Conservation (phyloP, 2,113 vertebrate species). For the Pelecanoides urinatrix region DNA sequence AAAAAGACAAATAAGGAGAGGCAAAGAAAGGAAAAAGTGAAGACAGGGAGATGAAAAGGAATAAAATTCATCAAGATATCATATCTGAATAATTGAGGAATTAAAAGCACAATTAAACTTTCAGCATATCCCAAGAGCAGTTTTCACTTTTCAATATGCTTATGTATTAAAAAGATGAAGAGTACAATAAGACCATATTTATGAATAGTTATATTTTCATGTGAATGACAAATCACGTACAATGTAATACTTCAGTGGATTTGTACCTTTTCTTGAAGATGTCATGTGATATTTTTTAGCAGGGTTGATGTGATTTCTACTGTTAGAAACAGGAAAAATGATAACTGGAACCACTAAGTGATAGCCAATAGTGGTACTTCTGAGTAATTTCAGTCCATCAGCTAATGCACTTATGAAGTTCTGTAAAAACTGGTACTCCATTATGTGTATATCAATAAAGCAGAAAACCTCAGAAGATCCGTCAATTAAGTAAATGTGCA, state of each 20-base stretch:
- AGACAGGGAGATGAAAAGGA: neutral
- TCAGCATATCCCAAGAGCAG: rapidly evolving
- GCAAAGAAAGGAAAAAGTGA: neutral
- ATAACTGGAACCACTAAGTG: neutral
- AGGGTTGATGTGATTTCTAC: neutral
- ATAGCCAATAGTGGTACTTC: neutral
- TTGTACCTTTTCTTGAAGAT: neutral
- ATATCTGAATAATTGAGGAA: neutral
- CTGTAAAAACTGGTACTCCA: neutral
- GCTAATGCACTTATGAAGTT: neutral
- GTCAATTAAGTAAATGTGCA: neutral
- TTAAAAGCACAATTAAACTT: neutral
- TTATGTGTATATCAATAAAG: neutral
- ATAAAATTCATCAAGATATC: neutral
- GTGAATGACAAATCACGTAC: neutral
- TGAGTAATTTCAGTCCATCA: neutral
- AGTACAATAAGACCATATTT: neutral
- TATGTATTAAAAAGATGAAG: neutral
- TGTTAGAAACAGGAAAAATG: neutral
- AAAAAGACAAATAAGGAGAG: neutral
- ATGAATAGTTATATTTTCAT: neutral
- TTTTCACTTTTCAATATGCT: neutral
- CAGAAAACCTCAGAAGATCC: neutral
- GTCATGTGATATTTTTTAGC: neutral
- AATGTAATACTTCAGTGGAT: neutral